These are phyloP conservation scores for Cygnus atratus DNA, from an alignment of 2,113 vertebrate species.

Conservation along the genomic window DNA sequence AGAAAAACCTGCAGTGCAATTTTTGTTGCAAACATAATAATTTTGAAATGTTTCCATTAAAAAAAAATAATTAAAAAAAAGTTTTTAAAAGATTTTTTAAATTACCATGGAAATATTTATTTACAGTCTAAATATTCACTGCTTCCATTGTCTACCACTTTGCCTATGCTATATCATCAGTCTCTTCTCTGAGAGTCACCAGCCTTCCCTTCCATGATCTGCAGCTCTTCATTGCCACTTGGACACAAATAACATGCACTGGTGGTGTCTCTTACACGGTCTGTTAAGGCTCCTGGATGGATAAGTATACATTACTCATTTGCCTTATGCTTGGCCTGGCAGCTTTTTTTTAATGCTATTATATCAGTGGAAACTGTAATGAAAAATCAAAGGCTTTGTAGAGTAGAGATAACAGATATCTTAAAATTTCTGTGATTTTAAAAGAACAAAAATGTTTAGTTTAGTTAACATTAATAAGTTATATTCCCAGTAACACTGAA, in stretches of 20 bases:
- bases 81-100: not conserved
- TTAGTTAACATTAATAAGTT: not conserved
- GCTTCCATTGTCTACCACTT: not conserved
- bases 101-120: not conserved
- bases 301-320: not conserved
- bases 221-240: not conserved
- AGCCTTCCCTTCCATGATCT: not conserved
- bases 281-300: not conserved
- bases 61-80: no score
- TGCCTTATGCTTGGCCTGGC: not conserved
- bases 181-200: not conserved
- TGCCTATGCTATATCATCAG: rapidly evolving
- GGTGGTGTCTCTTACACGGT: not conserved
- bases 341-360: not conserved
- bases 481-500: not conserved
- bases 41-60: not conserved
- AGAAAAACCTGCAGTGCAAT: not conserved
- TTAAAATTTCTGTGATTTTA: not conserved
- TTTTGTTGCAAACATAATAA: not conserved
- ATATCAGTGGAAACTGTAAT: not conserved
- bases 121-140: not conserved
- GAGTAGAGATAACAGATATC: not conserved
- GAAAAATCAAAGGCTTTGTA: not conserved
- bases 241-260: not conserved
- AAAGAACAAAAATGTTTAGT: not conserved